A percentile compares a stretch with the other conserved stretches of the same genome.
Evolutionary conservation across 1,140 invertebrate species (phyloP).

Genomic region (Bombus breviceps): DNA sequence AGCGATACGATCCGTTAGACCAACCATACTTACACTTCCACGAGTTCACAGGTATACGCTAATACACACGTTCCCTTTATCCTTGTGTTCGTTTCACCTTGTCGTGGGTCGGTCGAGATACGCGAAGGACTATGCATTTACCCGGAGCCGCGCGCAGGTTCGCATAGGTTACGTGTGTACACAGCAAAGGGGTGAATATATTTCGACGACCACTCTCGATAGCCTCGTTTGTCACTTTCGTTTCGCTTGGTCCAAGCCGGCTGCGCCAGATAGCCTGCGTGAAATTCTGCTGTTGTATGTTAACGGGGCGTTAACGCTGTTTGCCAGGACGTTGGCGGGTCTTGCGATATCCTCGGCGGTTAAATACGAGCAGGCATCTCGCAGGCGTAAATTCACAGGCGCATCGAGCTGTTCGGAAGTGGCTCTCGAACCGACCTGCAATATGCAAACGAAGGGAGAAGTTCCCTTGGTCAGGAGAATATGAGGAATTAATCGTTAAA

Average conservation of each 20-base stretch:
- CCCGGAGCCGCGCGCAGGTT: not conserved
- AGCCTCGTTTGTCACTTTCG: slow-evolving; percentile 54
- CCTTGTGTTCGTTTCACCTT: slow-evolving; percentile 8
- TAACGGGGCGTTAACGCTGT: not conserved
- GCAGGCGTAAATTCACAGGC: not conserved
- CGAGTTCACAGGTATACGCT: not conserved
- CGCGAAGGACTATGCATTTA: slow-evolving; percentile 33
- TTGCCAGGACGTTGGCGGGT: not conserved
- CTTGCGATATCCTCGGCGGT: not conserved
- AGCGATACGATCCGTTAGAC: not conserved
- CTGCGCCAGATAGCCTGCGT: not conserved
- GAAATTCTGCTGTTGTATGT: not conserved
- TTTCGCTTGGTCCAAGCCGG: slow-evolving; percentile 26
- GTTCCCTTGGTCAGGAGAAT: not conserved
- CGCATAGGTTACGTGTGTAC: not conserved
- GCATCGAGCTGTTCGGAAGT: not conserved
- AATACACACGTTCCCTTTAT: not conserved
- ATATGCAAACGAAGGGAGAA: slow-evolving; percentile 25
- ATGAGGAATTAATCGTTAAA: slow-evolving; percentile 35
- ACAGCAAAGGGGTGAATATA: slow-evolving; percentile 41
- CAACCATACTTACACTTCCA: not conserved
- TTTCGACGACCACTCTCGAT: slow-evolving; percentile 54
- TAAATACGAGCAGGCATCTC: not conserved
- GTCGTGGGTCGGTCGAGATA: not conserved
- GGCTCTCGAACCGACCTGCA: not conserved